Evolutionary conservation across 2,113 vertebrate genomes (phyloP).

Genomic region (Tenrec ecaudatus): DNA sequence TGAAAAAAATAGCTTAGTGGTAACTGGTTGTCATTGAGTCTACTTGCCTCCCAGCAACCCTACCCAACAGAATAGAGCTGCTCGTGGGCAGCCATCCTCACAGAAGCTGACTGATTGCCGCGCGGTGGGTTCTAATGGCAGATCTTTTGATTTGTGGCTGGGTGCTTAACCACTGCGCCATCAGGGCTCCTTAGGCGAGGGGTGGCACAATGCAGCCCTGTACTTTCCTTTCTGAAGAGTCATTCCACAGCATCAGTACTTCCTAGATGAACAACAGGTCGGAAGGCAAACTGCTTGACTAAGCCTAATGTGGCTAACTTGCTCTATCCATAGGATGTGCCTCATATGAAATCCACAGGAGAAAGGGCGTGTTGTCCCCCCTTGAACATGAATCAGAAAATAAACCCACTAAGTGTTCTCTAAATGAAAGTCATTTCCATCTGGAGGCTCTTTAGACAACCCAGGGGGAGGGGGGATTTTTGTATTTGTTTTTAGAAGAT

Average conservation of each 20-base stretch:
- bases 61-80: background rate
- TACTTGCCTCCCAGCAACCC: background rate
- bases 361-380: slow-evolving; percentile 6
- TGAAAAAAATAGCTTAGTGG: slow-evolving; percentile 20
- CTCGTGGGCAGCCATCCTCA: background rate
- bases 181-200: background rate
- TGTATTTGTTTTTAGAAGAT: background rate
- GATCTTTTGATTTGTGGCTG: background rate
- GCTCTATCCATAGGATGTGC: background rate
- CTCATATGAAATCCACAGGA: background rate
- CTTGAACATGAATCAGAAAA: slow-evolving; percentile 39
- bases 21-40: background rate
- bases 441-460: background rate
- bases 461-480: background rate
- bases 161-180: background rate
- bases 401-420: background rate
- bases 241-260: background rate
- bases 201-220: background rate
- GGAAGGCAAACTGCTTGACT: slow-evolving; percentile 32
- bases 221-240: slow-evolving; percentile 27
- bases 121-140: background rate
- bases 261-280: background rate
- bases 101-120: background rate
- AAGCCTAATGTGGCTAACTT: background rate
- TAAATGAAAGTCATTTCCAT: slow-evolving; percentile 33